Base-by-base conservation (phyloP, 1,140 invertebrate species). In the Subanguina moxae region DNA sequence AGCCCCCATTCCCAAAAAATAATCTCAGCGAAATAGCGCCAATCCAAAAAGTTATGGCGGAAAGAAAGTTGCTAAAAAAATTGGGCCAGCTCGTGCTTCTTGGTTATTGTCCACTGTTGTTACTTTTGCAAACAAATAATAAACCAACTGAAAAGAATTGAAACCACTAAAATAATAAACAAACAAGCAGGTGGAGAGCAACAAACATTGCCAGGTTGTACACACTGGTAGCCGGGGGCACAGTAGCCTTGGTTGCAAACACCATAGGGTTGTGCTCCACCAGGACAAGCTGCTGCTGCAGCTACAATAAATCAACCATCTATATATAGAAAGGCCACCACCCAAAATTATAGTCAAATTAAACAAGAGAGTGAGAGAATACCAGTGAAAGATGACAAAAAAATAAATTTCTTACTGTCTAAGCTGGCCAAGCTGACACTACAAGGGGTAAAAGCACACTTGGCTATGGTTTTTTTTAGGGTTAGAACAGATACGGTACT, bases 141-240 rank as follows among this genome's bases (percentile, higher is more conserved):
- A 38, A 38, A 11, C 3, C 21, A 21, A 68, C n/a, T 67, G 11
- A 46, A 67, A 62, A 9, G 62, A 21, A 57, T 9, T 27, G 59
- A 71, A 45, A 73, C 1, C 3, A n/a, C n/a, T n/a, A n/a, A 72
- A 28, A 43, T 25, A 32, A 64, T 30, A 56, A 62, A 71, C 70
- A 43, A 73, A 74, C 57, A 74, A 21, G 38, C 27, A 27, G 70
- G 75, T 62, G 62, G 65, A 62, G 76, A 58, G 65, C 77, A 79
- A 64, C 77, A 79, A 27, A 67, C 45, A 67, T 72, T 72, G 62
- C 70, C 67, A 30, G 75, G 43, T 28, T 71, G 76, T 25, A 76
- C 64, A 68, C 77, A 79, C 25, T 69, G 65, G 72, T 78, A 79
- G 23, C 78, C 78, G 42, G 71, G 52, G 45, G 76, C 62, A 63